Evolutionary conservation across 1,140 invertebrate species (phyloP).

Genomic region (Drosophila sturtevanti): DNA sequence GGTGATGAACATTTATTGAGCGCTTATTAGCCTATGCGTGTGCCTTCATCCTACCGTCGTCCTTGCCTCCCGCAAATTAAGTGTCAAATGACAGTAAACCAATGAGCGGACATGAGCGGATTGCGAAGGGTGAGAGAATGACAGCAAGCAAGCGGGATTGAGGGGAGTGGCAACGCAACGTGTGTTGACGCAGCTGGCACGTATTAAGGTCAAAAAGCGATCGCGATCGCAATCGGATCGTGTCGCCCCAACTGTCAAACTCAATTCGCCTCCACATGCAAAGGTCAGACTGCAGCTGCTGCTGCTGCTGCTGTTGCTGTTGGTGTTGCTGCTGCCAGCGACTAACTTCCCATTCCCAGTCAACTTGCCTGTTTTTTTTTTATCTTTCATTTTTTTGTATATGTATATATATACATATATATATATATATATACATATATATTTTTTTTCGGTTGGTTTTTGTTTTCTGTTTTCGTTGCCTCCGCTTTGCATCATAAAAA

Average conservation of each 20-base stretch:
- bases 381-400: background rate
- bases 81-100: background rate
- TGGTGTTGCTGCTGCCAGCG: slow-evolving; percentile 64
- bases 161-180: slow-evolving; percentile 1
- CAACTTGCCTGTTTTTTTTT: slow-evolving; percentile 3
- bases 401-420: background rate
- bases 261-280: slow-evolving; percentile 77
- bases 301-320: slow-evolving; percentile 56
- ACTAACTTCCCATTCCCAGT: slow-evolving; percentile 27
- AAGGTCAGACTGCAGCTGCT: slow-evolving; percentile 68
- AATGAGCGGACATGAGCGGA: no score
- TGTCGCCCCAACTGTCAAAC: slow-evolving; percentile 80
- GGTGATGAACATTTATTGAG: slow-evolving; percentile 9
- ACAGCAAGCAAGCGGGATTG: background rate
- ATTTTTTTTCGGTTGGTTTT: slow-evolving; percentile 12
- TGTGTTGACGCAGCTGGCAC: slow-evolving; percentile 76
- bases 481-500: slow-evolving; percentile 81
- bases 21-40: background rate
- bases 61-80: background rate
- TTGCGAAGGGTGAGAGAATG: background rate
- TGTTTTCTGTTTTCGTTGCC: slow-evolving; percentile 36
- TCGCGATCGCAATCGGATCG: slow-evolving; percentile 77
- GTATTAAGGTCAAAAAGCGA: slow-evolving; percentile 81
- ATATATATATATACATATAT: no score
- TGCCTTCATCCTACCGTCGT: slow-evolving; percentile 2